phyloP scores from a whole-genome alignment of 2,113 vertebrate genomes.

The Crypturellus undulatus region DNA sequence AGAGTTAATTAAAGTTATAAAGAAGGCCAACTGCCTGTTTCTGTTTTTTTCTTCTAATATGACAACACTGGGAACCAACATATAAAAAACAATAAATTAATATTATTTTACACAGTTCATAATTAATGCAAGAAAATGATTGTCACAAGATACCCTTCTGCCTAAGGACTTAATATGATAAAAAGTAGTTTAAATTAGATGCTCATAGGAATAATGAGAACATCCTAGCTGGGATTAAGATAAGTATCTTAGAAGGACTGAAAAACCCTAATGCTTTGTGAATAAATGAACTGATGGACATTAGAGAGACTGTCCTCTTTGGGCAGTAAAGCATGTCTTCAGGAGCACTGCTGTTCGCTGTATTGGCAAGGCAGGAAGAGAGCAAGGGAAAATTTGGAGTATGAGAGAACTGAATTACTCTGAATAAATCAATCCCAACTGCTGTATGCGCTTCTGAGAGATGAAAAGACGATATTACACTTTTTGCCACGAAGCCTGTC shows the following conservation, averaged over 20 bases:
- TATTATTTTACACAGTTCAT: conserved; percentile 41
- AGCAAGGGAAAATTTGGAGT: background rate
- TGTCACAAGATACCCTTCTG: conserved; percentile 60
- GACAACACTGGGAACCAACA: conserved; percentile 31
- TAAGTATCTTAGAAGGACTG: conserved; percentile 40
- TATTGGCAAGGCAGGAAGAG: background rate
- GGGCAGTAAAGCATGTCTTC: background rate
- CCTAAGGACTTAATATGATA: conserved; percentile 51
- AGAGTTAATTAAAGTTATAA: conserved; percentile 57
- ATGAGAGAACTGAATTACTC: background rate
- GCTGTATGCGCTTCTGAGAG: background rate
- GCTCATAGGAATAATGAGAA: conserved; percentile 66
- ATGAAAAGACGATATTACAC: background rate
- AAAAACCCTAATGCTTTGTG: conserved; percentile 56
- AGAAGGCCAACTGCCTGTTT: conserved; percentile 14
- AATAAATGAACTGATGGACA: conserved; percentile 53
- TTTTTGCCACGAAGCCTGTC: background rate
- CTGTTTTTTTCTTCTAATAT: background rate
- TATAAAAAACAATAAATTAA: conserved; percentile 37
- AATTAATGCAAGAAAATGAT: conserved; percentile 62
- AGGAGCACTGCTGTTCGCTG: background rate
- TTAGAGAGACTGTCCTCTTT: conserved; percentile 8
- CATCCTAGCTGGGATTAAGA: conserved; percentile 58
- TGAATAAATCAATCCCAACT: background rate
- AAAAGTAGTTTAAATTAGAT: conserved; percentile 61